Percentiles rank a stretch among this genome's conserved stretches.
Evolutionary conservation across 2,113 vertebrate species (phyloP).

Genomic region (Zapornia atra): DNA sequence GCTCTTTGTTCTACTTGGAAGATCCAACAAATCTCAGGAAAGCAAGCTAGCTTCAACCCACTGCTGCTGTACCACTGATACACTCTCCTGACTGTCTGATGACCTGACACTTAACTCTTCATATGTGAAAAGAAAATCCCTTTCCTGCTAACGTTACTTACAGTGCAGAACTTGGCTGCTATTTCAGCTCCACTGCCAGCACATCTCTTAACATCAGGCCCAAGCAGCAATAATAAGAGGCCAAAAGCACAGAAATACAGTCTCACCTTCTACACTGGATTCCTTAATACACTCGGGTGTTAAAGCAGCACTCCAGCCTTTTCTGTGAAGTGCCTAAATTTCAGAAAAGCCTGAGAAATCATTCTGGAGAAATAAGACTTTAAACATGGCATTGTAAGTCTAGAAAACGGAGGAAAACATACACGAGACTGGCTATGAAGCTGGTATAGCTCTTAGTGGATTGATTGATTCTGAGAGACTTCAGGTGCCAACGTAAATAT

Average conservation of each 20-base stretch:
- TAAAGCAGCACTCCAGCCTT: background rate
- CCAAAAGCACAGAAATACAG: background rate
- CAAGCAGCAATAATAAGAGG: background rate
- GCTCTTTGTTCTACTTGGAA: background rate
- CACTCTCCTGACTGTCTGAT: background rate
- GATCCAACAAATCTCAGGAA: background rate
- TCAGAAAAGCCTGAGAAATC: background rate
- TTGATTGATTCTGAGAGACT: background rate
- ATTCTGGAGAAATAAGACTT: background rate
- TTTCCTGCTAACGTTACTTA: background rate
- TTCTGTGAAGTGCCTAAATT: background rate
- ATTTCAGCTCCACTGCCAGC: background rate
- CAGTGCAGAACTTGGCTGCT: background rate
- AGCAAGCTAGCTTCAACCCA: background rate
- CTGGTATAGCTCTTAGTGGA: background rate
- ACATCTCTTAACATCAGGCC: background rate
- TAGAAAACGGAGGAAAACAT: background rate
- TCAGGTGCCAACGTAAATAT: background rate
- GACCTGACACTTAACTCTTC: background rate
- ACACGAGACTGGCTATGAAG: background rate
- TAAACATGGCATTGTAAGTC: background rate
- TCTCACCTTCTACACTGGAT: background rate
- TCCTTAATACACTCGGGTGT: background rate
- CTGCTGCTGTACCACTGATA: background rate
- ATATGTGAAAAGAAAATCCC: background rate